A percentile compares a stretch with the other conserved stretches of the same genome.
Evolutionary conservation across 2,888 invertebrate genomes (phyloP).

Genomic region (Stegophylla sp.): DNA sequence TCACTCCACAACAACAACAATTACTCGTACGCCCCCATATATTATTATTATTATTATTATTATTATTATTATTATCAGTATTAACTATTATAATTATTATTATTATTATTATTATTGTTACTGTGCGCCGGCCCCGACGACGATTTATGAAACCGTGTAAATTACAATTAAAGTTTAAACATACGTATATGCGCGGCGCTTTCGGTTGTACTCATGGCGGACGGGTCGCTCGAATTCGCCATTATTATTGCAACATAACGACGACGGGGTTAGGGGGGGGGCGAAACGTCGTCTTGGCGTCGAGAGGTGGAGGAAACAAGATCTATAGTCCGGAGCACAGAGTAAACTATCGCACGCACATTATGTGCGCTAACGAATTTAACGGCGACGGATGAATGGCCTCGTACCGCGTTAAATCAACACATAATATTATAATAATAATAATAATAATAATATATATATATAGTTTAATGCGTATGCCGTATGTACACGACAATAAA

Average conservation of each 20-base stretch:
- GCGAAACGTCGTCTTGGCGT: not conserved
- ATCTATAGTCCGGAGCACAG: not conserved
- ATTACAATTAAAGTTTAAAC: not conserved
- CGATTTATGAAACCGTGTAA: not conserved
- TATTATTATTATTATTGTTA: too few species aligned
- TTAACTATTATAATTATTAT: too few species aligned
- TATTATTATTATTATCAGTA: too few species aligned
- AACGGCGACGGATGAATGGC: conserved; percentile 10
- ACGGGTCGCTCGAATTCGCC: not conserved
- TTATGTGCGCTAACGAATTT: not conserved
- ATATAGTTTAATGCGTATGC: conserved; percentile 19
- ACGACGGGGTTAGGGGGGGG: not conserved
- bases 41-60: too few species aligned
- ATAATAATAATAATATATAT: not conserved
- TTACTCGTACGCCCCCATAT: too few species aligned
- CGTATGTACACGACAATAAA: conserved; percentile 27
- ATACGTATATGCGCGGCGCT: too few species aligned
- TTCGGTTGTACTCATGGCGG: too few species aligned
- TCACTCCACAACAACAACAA: too few species aligned
- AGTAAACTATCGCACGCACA: too few species aligned
- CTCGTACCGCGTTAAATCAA: conserved; percentile 25
- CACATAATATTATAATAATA: too few species aligned
- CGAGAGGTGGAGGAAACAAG: not conserved
- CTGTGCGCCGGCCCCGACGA: too few species aligned
- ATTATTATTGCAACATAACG: not conserved